Base-by-base conservation (phyloP, 2,797 vertebrate species). In the Macroramphosus scolopax region DNA sequence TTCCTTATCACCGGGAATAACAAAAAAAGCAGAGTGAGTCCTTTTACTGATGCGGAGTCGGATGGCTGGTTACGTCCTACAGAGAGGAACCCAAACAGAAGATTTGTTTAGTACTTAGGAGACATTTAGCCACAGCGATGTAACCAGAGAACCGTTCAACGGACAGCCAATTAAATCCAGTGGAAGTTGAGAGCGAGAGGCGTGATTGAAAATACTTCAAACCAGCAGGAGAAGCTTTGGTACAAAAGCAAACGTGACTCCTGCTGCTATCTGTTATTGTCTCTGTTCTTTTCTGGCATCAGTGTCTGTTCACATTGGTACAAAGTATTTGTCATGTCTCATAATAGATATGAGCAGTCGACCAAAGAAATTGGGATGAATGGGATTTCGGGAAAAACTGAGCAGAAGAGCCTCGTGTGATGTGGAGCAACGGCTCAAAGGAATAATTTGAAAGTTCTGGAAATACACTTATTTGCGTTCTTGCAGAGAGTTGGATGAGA, bases 181-280 rank as follows among this genome's bases (percentile, higher is more conserved):
- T n/a, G 29, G 17, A 52, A 28, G 31, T 26, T 56, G n/a, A 36
- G 15, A 34, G 34, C 8, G 0, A 17, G 8, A 32, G 44, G 11
- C 12, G 0, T 8, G 64, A 75, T 29, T 61, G 75, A 72, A 75
- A 70, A 72, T 47, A 60, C 54, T 53, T 68, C 51, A 63, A 65
- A 63, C 18, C 4, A 36, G 42, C 42, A 2, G 29, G 17, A 18
- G 35, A 22, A 22, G 52, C 17, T 7, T 25, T 15, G 16, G 24
- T 6, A 29, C 26, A 44, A 48, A 62, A 53, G n/a, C 8, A 4
- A 55, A 57, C 0, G 34, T n/a, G 22, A 0, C 26, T 17, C 15
- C 10, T 71, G 30, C 20, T 13, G 4, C 10, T 13, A 32, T 63
- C 64, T 51, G 24, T 42, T 31, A 18, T 12, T 28, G 22, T 11